Conservation (phyloP, 2,797 vertebrate genomes). For the Urocyon cinereoargenteus region DNA sequence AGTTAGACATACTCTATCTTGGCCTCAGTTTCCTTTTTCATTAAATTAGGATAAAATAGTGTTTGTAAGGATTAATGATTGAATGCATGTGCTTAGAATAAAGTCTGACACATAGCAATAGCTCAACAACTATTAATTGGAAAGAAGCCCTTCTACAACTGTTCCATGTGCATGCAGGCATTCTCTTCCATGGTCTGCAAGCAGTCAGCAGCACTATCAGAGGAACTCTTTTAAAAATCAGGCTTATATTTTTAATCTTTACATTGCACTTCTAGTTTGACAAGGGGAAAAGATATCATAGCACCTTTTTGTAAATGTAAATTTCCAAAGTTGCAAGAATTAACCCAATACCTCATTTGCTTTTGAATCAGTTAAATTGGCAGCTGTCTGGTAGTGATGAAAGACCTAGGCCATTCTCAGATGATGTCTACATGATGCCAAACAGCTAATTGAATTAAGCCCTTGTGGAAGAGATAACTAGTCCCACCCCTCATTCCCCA, state of each 20-base stretch:
- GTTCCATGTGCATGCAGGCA: accelerated
- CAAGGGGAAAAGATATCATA: neutral
- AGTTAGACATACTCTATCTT: neutral
- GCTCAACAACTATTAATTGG: neutral
- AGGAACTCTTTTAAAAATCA: neutral
- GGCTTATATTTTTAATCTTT: neutral
- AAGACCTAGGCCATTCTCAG: neutral
- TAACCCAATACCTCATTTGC: neutral
- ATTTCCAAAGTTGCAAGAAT: conserved; percentile 36
- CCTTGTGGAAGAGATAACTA: neutral
- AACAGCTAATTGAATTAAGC: neutral
- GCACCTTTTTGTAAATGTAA: neutral
- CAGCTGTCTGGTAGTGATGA: neutral
- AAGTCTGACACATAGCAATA: neutral
- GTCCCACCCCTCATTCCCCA: neutral
- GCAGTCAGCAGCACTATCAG: neutral
- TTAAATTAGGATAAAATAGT: neutral
- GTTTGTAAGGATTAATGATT: neutral
- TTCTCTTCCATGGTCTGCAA: neutral
- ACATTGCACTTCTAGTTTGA: neutral
- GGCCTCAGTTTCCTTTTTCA: neutral
- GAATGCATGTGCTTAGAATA: neutral
- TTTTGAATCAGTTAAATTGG: neutral
- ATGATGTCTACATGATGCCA: neutral
- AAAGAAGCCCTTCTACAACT: neutral